These are phyloP conservation scores for Cecropterus lyciades DNA, from an alignment of 1,140 invertebrate species.

Conservation along the genomic window DNA sequence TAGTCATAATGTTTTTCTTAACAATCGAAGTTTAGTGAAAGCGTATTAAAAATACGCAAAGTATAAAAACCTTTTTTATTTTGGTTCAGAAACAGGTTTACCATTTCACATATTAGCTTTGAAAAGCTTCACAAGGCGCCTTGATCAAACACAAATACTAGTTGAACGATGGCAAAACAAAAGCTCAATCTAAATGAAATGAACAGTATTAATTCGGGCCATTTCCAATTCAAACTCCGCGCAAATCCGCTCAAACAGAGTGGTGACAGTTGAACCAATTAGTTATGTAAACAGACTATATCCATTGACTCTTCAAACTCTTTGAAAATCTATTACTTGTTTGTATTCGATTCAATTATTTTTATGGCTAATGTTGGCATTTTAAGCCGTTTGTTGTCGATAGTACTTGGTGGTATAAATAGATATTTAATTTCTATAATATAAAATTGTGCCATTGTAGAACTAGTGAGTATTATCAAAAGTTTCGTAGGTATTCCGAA, in stretches of 20 bases:
- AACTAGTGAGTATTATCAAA: too few relatives aligned
- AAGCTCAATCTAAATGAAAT: conserved; percentile 32
- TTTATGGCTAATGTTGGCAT: neutral
- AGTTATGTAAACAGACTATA: conserved; percentile 21
- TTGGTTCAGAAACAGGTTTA: neutral
- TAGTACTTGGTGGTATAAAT: too few relatives aligned
- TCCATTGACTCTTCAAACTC: conserved; percentile 11
- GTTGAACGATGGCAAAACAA: conserved; percentile 9
- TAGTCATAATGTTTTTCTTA: too few relatives aligned
- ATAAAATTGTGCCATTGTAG: too few relatives aligned
- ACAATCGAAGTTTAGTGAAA: too few relatives aligned
- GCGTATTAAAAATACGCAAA: too few relatives aligned
- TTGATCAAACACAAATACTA: conserved; percentile 26
- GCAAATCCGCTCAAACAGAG: conserved; percentile 26
- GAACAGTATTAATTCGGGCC: conserved; percentile 30
- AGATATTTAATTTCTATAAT: too few relatives aligned
- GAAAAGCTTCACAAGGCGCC: neutral
- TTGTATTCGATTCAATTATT: neutral
- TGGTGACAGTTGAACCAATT: conserved; percentile 26
- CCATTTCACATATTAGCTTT: neutral
- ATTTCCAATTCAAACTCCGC: conserved; percentile 31
- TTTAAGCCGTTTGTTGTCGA: too few relatives aligned
- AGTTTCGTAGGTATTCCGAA: too few relatives aligned
- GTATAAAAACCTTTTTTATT: neutral
- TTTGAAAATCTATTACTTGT: neutral